phyloP scores from a whole-genome alignment of 2,888 invertebrate species.

The Anodontia alba region DNA sequence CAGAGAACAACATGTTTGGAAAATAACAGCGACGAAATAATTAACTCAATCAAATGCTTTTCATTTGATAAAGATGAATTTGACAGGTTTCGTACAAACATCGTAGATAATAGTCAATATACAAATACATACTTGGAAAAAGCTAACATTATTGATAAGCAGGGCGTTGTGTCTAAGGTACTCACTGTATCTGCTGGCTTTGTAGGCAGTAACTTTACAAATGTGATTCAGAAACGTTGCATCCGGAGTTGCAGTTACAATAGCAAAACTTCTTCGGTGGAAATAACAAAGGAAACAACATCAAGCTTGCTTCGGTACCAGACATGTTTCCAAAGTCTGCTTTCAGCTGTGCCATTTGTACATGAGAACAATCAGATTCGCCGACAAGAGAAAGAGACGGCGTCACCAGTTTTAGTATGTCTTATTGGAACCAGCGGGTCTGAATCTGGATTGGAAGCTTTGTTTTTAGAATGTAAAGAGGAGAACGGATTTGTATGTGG shows the following conservation, averaged over 20 bases:
- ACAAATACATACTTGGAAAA: background rate
- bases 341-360: background rate
- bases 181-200: background rate
- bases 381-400: background rate
- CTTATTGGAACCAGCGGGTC: background rate
- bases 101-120: background rate
- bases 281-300: background rate
- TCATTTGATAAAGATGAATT: background rate
- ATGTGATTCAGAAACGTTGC: background rate
- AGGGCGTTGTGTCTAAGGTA: background rate
- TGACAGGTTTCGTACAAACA: background rate
- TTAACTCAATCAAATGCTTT: background rate
- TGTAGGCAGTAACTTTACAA: background rate
- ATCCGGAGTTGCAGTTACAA: background rate
- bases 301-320: background rate
- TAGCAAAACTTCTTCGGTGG: background rate
- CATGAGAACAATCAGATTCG: background rate
- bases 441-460: background rate
- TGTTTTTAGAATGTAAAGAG: background rate
- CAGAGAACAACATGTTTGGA: background rate
- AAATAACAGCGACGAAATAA: background rate
- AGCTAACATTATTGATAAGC: background rate
- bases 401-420: background rate
- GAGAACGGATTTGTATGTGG: background rate
- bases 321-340: background rate